phyloP scores from a whole-genome alignment of 2,113 vertebrate species.

The Caracal caracal region DNA sequence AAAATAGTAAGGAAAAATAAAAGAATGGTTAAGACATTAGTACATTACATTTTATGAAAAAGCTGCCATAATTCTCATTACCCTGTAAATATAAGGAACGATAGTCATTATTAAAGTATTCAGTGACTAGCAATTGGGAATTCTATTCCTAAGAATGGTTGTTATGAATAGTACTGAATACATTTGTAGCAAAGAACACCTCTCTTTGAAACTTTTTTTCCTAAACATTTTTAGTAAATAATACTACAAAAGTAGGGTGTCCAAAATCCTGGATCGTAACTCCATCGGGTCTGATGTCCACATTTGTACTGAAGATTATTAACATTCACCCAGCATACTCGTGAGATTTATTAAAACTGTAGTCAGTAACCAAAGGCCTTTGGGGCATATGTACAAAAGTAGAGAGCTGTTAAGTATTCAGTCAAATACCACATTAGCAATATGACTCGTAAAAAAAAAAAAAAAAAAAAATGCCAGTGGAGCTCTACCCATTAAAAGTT shows the following conservation, averaged over 20 bases:
- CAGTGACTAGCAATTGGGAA: conserved; percentile 64
- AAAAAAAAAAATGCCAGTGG: background rate
- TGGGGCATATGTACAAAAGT: conserved; percentile 52
- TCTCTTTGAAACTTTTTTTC: conserved; percentile 55
- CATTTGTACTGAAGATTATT: conserved; percentile 70
- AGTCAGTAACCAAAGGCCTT: conserved; percentile 58
- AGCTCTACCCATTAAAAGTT: background rate
- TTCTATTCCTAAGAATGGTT: conserved; percentile 46
- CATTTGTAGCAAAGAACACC: conserved; percentile 47
- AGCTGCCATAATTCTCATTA: conserved; percentile 72
- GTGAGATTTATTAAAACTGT: conserved; percentile 55
- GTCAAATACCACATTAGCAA: conserved; percentile 44
- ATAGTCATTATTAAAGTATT: conserved; percentile 35
- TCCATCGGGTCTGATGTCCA: conserved; percentile 64
- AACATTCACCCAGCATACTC: conserved; percentile 58
- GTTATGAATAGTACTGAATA: conserved; percentile 50
- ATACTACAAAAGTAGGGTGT: conserved; percentile 69
- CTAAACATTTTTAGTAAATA: conserved; percentile 61
- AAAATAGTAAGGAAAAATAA: conserved; percentile 54
- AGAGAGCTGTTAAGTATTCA: conserved; percentile 40
- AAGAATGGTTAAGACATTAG: conserved; percentile 46
- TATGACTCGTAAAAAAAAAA: conserved; percentile 41
- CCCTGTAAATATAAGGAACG: conserved; percentile 19
- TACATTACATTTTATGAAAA: conserved; percentile 70
- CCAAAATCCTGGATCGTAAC: conserved; percentile 64